phyloP scores from a whole-genome alignment of 2,888 invertebrate species.

The Caenorhabditis sp. region DNA sequence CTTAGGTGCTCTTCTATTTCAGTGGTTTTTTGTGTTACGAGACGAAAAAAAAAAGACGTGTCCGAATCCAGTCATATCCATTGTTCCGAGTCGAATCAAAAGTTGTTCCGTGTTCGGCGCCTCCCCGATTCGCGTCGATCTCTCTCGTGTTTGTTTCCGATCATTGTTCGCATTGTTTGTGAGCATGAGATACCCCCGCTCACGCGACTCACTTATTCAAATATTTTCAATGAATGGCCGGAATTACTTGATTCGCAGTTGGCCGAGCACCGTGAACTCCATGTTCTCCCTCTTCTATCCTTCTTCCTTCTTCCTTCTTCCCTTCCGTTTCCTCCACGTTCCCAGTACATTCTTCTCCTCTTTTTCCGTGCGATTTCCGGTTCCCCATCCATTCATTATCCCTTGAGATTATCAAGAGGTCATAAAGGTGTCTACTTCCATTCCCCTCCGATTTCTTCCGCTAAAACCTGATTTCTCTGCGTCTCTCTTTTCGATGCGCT shows the following conservation, averaged over 20 bases:
- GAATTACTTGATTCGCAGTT: too few species aligned
- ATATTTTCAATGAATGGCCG: conserved; percentile 35
- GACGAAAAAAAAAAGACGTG: too few species aligned
- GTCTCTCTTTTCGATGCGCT: conserved; percentile 6
- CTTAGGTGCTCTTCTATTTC: too few species aligned
- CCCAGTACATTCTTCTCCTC: neutral
- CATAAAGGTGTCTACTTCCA: conserved; percentile 36
- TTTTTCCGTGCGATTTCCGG: conserved; percentile 20
- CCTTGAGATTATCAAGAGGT: conserved; percentile 42
- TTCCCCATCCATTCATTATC: conserved; percentile 9
- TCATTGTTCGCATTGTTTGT: conserved; percentile 49
- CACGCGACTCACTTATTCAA: conserved; percentile 40
- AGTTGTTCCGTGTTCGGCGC: conserved; percentile 30
- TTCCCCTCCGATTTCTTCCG: neutral
- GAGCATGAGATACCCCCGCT: conserved; percentile 36
- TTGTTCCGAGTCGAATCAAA: conserved; percentile 28
- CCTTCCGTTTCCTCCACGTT: neutral
- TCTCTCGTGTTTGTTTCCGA: conserved; percentile 30
- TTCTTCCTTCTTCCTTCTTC: neutral
- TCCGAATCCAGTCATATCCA: too few species aligned
- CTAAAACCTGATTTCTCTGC: conserved; percentile 44
- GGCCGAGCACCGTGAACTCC: too few species aligned
- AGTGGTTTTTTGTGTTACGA: too few species aligned
- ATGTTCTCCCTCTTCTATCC: neutral
- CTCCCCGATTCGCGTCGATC: conserved; percentile 23